These are phyloP conservation scores for Bombus waltoni DNA, from an alignment of 1,140 invertebrate species.

Conservation along the genomic window DNA sequence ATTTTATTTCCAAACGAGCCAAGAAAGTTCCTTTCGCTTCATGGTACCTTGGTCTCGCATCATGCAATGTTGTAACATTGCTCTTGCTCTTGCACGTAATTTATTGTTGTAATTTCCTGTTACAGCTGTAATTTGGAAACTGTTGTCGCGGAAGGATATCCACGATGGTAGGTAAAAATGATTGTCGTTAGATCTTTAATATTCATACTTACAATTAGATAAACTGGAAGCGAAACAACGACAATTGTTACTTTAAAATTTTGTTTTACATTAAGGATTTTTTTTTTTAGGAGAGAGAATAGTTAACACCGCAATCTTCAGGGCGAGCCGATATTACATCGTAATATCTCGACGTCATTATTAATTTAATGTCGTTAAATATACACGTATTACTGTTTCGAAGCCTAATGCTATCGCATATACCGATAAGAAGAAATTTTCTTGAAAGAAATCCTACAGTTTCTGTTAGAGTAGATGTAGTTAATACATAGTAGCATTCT, in stretches of 20 bases:
- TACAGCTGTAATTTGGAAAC: neutral
- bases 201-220: neutral
- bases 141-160: neutral
- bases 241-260: neutral
- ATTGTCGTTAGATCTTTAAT: neutral
- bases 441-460: too few relatives aligned
- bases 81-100: neutral
- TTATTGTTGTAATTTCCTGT: neutral
- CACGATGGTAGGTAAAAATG: neutral
- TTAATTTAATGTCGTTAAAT: too few relatives aligned
- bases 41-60: conserved; percentile 6
- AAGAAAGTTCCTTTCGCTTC: conserved; percentile 28
- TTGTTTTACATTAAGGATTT: too few relatives aligned
- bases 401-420: too few relatives aligned
- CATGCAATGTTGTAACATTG: conserved; percentile 18
- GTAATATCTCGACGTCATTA: too few relatives aligned
- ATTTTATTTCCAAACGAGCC: neutral
- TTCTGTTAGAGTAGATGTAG: too few relatives aligned
- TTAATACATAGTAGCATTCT: too few relatives aligned
- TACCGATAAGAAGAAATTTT: too few relatives aligned
- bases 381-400: too few relatives aligned
- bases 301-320: too few relatives aligned
- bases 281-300: too few relatives aligned
- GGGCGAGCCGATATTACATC: too few relatives aligned
- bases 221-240: neutral